Base-by-base conservation (phyloP, 1,140 invertebrate species). In the Belonocnema kinseyi region DNA sequence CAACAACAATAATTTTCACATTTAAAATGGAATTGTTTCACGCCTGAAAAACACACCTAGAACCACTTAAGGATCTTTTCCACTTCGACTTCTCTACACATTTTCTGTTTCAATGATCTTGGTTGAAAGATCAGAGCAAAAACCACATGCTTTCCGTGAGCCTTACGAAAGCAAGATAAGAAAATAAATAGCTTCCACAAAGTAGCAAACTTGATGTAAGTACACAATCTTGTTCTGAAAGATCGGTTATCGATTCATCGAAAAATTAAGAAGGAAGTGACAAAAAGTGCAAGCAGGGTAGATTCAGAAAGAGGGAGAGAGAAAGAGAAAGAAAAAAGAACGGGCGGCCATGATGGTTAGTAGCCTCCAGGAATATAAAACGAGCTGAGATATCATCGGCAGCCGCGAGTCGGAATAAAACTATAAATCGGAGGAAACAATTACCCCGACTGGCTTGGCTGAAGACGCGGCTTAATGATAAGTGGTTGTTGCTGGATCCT, bases 361-460 rank as follows among this genome's bases (percentile, higher is more conserved):
- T 81, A 75, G 82, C 84, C 73, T 50, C 61, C 54, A 73, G 82
- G 81, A 82, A 83, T 82, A 82, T 82, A 80, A 84, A 85, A 82
- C 78, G 75, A 80, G 80, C 21, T 26, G 53, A 80, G 84, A 84
- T 84, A 85, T 85, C 84, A 84, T 84, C 84, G 80, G 76, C 81
- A 77, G 52, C 73, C 74, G 82, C 76, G 79, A 82, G 79, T 85
- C 75, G 75, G 84, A 84, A 85, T 83, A 83, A 83, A 84, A 85
- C 80, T 85, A 84, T 85, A 84, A 85, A 84, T 80, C 84, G 77
- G 74, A 85, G 82, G 84, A 85, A 85, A 85, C 84, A 85, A 84
- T 84, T 84, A 85, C 82, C 80, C 73, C 46, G 72, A 74, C 79
- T 75, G 72, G 79, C 84, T 82, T 77, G 79, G 80, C 78, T 74